A percentile compares a stretch with the other conserved stretches of the same genome.
phyloP scores from a whole-genome alignment of 2,888 invertebrate genomes.

The Melanostoma scalare region DNA sequence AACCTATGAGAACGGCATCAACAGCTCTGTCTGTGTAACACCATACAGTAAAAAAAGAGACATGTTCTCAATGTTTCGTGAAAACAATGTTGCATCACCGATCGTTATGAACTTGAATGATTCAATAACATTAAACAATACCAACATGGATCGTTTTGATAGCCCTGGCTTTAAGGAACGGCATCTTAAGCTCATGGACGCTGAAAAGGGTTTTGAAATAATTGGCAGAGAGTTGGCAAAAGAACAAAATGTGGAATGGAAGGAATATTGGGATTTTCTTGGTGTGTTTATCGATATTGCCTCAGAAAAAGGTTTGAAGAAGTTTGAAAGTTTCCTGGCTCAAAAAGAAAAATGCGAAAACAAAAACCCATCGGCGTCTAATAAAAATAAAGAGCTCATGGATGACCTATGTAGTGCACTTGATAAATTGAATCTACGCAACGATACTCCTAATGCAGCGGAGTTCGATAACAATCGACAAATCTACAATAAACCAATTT shows the following conservation, averaged over 20 bases:
- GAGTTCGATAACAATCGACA: conserved; percentile 54
- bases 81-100: conserved; percentile 74
- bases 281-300: conserved; percentile 91
- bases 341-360: conserved; percentile 68
- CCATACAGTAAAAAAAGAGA: conserved; percentile 74
- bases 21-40: conserved; percentile 33
- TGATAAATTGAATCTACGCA: conserved; percentile 50
- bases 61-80: conserved; percentile 77
- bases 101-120: conserved; percentile 67
- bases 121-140: conserved; percentile 37
- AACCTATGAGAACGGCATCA: conserved; percentile 41
- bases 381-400: conserved; percentile 65
- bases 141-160: conserved; percentile 64
- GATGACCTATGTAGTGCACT: conserved; percentile 75
- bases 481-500: conserved; percentile 54
- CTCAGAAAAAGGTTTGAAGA: conserved; percentile 87
- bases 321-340: conserved; percentile 88
- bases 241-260: conserved; percentile 90
- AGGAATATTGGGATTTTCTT: conserved; percentile 96
- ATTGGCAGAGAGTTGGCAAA: conserved; percentile 89
- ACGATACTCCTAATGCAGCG: conserved; percentile 7
- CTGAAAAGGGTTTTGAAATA: conserved; percentile 93
- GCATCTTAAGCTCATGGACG: conserved; percentile 86
- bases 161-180: conserved; percentile 79
- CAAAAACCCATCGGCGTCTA: conserved; percentile 41